Evolutionary conservation across 2,113 vertebrate genomes (phyloP).

Genomic region (Gorsachius goisagi): DNA sequence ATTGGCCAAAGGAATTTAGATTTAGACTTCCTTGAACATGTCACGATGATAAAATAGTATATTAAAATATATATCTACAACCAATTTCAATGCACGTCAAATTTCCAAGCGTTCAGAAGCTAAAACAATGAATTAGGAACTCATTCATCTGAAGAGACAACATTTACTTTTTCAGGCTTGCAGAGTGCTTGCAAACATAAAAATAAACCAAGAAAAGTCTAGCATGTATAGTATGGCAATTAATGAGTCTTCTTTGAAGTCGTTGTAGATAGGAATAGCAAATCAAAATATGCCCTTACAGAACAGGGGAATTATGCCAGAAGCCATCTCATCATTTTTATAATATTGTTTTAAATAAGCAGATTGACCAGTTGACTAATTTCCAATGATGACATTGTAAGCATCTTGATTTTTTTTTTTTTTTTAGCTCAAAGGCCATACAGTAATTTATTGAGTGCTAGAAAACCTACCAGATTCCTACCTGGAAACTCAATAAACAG

Average conservation of each 20-base stretch:
- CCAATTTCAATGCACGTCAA: background rate
- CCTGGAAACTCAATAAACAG: conserved; percentile 48
- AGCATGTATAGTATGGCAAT: background rate
- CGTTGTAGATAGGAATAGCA: background rate
- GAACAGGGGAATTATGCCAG: background rate
- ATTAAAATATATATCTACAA: background rate
- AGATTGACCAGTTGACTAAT: background rate
- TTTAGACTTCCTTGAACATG: background rate
- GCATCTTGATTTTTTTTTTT: background rate
- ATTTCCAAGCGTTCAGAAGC: background rate
- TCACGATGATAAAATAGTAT: background rate
- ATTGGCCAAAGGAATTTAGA: conserved; percentile 20
- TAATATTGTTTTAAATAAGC: background rate
- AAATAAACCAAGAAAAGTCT: background rate
- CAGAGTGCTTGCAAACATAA: background rate
- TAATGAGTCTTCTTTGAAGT: background rate
- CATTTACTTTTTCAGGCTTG: background rate
- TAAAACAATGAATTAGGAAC: background rate
- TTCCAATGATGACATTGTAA: background rate
- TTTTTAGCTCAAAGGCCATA: background rate
- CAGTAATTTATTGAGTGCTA: conserved; percentile 34
- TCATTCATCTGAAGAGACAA: background rate
- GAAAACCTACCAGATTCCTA: conserved; percentile 43
- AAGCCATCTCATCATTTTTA: background rate
- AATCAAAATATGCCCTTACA: background rate